Base-by-base conservation (phyloP, 2,888 invertebrate genomes). In the Yponomeuta cagnagella region DNA sequence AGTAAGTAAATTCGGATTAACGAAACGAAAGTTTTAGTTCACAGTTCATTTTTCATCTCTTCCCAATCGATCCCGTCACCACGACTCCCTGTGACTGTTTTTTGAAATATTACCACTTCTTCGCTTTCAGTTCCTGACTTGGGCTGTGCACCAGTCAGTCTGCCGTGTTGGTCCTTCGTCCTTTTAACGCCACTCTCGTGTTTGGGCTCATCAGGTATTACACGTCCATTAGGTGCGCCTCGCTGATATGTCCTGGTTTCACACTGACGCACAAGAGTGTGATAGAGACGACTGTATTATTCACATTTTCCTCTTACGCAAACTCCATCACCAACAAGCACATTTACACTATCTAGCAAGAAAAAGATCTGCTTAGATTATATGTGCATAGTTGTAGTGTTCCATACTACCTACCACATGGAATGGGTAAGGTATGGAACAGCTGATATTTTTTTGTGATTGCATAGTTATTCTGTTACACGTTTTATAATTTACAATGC, bases 171-270 rank as follows among this genome's bases (percentile, higher is more conserved):
- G 83, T 78, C 84, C 84, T 86, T 85, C 82, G 89, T 89, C 91
- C 90, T 91, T 90, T 90, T 90, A 90, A 91, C 89, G 90, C 90
- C 90, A 90, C 87, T 87, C 80, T 82, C 80, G 77, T 92, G 86
- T 92, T 91, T 91, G 90, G 84, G 85, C 85, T 86, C 82, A 81
- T 80, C 82, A 88, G 86, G 87, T 90, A 90, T 90, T 89, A 91
- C 91, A 90, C 86, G 87, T 89, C 91, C 91, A 92, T 92, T 92
- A 91, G 88, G 85, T 86, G 85, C 84, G 81, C 85, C 69, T 88
- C 84, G 90, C 89, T 83, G 89, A 90, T 88, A 88, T 85, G 82
- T 83, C 82, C 79, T 23, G 77, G 77, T 78, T 78, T 74, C 76
- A 75, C 75, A 74, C 76, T 73, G 74, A 73, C 73, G 74, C 74